Evolutionary conservation across 2,797 vertebrate species (phyloP).

Genomic region (Cuculus canorus): DNA sequence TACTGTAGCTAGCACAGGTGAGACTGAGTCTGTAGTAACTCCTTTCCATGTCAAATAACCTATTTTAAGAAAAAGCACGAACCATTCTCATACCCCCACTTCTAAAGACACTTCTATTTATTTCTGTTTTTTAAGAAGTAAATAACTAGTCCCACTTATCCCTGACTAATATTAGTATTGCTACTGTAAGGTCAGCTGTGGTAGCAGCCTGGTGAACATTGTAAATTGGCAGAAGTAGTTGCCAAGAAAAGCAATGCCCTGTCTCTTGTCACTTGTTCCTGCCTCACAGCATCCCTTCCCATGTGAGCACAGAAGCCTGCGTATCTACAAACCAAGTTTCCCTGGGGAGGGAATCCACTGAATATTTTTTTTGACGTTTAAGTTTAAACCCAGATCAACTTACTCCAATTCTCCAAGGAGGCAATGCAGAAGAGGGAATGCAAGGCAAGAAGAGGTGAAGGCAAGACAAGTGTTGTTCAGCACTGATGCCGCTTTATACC

Average conservation of each 20-base stretch:
- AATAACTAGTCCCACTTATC: not conserved
- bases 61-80: not conserved
- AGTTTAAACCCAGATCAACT: not conserved
- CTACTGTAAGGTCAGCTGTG: not conserved
- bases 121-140: not conserved
- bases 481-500: not conserved
- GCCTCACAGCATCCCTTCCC: not conserved
- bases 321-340: not conserved
- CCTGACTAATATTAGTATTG: not conserved
- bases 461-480: not conserved
- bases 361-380: not conserved
- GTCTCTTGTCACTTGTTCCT: not conserved
- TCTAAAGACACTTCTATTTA: not conserved
- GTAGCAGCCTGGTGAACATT: not conserved
- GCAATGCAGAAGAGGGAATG: not conserved
- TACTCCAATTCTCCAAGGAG: not conserved
- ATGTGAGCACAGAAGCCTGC: not conserved
- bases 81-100: not conserved
- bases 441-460: accelerated
- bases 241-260: not conserved
- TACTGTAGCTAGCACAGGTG: slow-evolving; percentile 32
- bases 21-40: not conserved
- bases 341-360: not conserved
- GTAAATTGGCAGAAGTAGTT: not conserved
- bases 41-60: not conserved